Evolutionary conservation across 2,113 vertebrate species (phyloP).

Genomic region (Chelonoidis abingdonii): DNA sequence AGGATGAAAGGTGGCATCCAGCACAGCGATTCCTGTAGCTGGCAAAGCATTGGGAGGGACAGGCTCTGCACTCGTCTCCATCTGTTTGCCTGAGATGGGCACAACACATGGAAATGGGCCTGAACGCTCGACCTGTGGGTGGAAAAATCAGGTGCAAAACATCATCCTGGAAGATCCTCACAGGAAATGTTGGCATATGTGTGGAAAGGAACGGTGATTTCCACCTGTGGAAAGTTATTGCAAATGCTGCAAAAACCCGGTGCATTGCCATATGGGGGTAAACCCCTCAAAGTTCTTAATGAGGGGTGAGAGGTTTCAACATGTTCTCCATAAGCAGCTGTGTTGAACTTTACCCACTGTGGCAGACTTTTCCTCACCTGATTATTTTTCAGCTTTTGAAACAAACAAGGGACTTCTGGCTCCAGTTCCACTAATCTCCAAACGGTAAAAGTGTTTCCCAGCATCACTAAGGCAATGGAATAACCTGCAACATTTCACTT

Average conservation of each 20-base stretch:
- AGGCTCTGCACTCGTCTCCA: background rate
- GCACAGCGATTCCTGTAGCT: background rate
- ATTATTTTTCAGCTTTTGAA: background rate
- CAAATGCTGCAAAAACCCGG: background rate
- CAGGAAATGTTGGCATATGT: background rate
- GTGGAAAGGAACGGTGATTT: background rate
- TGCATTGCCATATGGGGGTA: background rate
- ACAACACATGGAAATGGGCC: background rate
- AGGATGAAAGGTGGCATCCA: background rate
- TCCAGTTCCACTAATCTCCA: background rate
- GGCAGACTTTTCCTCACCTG: background rate
- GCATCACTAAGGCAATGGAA: background rate
- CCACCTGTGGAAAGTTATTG: background rate
- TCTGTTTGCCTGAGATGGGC: background rate
- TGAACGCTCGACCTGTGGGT: background rate
- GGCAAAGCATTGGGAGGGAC: background rate
- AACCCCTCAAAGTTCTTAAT: background rate
- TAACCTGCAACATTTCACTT: conserved; percentile 6
- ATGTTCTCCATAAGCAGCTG: background rate
- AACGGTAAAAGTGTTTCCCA: conserved; percentile 13
- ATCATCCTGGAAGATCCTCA: background rate
- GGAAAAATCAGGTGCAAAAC: background rate
- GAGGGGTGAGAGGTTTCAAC: background rate
- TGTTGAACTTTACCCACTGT: background rate
- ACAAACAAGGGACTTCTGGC: background rate